Conservation (phyloP, 1,140 invertebrate species). For the Ceratina australensis region DNA sequence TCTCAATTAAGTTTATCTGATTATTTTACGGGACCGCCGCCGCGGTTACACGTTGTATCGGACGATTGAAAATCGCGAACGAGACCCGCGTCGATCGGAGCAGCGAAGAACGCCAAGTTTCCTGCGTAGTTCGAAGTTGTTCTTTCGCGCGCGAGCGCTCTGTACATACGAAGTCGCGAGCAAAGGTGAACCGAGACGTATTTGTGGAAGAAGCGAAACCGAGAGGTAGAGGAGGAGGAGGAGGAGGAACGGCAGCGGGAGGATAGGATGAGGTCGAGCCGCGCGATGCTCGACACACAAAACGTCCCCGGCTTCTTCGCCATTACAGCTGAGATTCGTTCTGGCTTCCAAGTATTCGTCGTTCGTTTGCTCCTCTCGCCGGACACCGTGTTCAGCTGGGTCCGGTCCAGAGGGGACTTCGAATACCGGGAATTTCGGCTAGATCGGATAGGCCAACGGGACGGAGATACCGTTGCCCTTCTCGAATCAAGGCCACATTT, state of each 20-base stretch:
- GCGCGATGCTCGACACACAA: constrained; percentile 49
- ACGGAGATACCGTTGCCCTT: background rate
- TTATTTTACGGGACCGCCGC: no score
- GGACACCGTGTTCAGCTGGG: constrained; percentile 6
- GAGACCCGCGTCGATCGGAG: background rate
- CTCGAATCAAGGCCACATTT: background rate
- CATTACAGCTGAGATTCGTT: constrained; percentile 63
- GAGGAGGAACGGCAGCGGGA: constrained; percentile 18
- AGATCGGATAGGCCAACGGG: constrained; percentile 37
- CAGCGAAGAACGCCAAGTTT: constrained; percentile 23
- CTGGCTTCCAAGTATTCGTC: constrained; percentile 70
- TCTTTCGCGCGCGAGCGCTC: constrained; percentile 24
- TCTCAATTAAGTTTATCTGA: no score
- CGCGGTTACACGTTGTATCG: no score
- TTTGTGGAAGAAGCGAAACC: constrained; percentile 47
- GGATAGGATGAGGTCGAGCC: constrained; percentile 32
- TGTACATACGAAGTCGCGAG: constrained; percentile 44
- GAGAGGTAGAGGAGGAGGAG: background rate
- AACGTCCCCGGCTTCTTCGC: constrained; percentile 38
- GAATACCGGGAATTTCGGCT: constrained; percentile 60
- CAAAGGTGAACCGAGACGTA: constrained; percentile 51
- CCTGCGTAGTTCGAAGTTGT: constrained; percentile 51
- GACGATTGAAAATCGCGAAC: no score
- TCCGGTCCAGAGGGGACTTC: constrained; percentile 48
- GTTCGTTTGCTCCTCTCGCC: constrained; percentile 62